Evolutionary conservation across 2,888 invertebrate species (phyloP), one percentile per base, ranked within the genome.

Genomic region (Aleiodes leptofemur): DNA sequence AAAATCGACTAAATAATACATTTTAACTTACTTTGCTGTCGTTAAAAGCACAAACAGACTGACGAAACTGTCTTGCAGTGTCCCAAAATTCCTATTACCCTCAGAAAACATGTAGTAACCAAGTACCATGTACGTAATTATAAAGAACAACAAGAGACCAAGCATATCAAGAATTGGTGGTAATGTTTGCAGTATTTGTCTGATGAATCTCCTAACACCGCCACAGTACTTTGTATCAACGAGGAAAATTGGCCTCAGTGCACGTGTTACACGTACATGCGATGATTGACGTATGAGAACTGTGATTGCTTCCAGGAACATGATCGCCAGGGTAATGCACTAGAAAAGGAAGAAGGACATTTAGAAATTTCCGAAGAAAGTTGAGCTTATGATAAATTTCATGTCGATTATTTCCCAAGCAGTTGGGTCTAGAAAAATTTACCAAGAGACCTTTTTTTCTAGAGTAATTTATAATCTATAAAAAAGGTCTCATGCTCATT

Each of bases 81-180:
- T 94, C 80, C 91, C 90, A 87, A 97, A 97, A 90, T 96, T 95
- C 81, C 94, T 92, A 86, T 96, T 95, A 83, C 95, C 93, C 83
- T 93, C 92, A 31, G 94, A 94, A 90, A 97, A 97, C 80, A 97
- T 89, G 87, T 95, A 97, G 86, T 93, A 96, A 79, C 96, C 96
- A 69, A 97, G 90, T 69, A 96, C 91, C 48, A 96, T 94, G 86
- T 96, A 97, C 23, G 96, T 94, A 71, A 94, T 92, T 82, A 97
- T 95, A 88, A 96, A 95, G 90, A 97, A 96, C 87, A 97, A 91
- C 31, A 97, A 91, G 73, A 97, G 91, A 50, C 95, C 93, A 84
- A 97, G 90, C 96, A 97, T 96, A 89, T 97, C 96, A 81, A 97
- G 90, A 82, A 97, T 96, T 4, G 97, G 96, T 13, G 96, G 96